Evolutionary conservation across 1,140 invertebrate genomes (phyloP).

Genomic region (Zaprionus capensis): DNA sequence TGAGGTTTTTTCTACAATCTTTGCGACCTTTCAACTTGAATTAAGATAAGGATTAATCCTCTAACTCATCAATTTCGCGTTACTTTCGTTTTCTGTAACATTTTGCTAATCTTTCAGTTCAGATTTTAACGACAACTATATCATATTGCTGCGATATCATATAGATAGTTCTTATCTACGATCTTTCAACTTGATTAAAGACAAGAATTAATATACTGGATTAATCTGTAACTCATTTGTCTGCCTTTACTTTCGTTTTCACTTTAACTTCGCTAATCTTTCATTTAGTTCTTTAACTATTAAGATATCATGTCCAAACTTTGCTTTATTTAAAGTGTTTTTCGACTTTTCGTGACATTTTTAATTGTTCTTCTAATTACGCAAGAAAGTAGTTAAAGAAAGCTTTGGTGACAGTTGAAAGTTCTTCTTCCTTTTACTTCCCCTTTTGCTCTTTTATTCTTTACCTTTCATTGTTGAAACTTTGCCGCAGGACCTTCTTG

Average conservation of each 20-base stretch:
- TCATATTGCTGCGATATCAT: background rate
- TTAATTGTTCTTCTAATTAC: slow-evolving; percentile 23
- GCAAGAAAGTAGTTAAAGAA: background rate
- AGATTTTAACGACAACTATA: background rate
- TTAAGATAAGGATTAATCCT: background rate
- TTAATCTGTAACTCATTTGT: no score
- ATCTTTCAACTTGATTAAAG: no score
- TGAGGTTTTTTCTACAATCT: background rate
- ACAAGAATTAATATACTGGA: no score
- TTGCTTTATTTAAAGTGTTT: background rate
- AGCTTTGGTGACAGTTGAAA: slow-evolving; percentile 6
- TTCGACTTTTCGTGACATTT: background rate
- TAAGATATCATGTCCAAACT: no score
- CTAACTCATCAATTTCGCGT: background rate
- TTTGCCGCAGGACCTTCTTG: background rate
- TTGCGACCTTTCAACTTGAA: background rate
- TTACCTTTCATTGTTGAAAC: slow-evolving; percentile 1
- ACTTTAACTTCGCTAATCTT: background rate
- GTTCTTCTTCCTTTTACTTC: slow-evolving; percentile 3
- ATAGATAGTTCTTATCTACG: no score
- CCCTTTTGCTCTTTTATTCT: background rate
- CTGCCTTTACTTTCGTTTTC: background rate
- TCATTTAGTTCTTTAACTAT: no score
- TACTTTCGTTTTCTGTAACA: background rate
- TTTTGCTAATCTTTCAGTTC: background rate